phyloP scores from a whole-genome alignment of 1,140 invertebrate species.

The Psilanteris sp. region DNA sequence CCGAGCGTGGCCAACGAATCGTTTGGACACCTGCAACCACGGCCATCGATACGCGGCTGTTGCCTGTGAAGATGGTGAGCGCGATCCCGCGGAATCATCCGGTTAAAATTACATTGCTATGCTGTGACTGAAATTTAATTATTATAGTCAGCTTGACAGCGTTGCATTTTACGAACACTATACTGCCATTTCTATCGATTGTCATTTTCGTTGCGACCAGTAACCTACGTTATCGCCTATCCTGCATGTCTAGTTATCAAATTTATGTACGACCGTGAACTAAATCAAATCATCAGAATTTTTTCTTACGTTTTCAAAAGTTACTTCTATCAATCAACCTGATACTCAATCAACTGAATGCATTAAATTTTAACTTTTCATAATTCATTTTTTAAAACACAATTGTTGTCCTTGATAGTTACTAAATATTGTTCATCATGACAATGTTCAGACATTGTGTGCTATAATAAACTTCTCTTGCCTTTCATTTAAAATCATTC shows the following conservation, averaged over 20 bases:
- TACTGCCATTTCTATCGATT: not conserved
- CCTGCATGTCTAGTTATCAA: not conserved
- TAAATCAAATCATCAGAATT: too few species aligned
- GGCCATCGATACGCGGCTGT: constrained; percentile 66
- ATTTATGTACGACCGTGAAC: not conserved
- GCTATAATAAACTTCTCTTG: too few species aligned
- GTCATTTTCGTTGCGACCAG: constrained; percentile 3
- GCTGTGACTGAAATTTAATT: not conserved
- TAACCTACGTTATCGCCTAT: constrained; percentile 11
- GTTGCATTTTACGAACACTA: not conserved
- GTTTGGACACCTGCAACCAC: constrained; percentile 49
- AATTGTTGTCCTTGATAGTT: too few species aligned
- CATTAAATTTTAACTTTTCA: too few species aligned
- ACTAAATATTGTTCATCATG: too few species aligned
- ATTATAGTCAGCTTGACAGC: not conserved
- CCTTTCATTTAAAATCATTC: too few species aligned
- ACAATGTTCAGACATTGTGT: too few species aligned
- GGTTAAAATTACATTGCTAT: not conserved
- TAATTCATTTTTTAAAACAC: too few species aligned
- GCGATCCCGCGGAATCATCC: not conserved
- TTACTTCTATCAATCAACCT: too few species aligned
- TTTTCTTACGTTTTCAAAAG: too few species aligned
- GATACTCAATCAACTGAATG: too few species aligned
- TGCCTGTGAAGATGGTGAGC: constrained; percentile 68
- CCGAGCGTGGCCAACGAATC: constrained; percentile 67